Conservation (phyloP, 2,888 invertebrate species). For the Lepidochitona cinerea region DNA sequence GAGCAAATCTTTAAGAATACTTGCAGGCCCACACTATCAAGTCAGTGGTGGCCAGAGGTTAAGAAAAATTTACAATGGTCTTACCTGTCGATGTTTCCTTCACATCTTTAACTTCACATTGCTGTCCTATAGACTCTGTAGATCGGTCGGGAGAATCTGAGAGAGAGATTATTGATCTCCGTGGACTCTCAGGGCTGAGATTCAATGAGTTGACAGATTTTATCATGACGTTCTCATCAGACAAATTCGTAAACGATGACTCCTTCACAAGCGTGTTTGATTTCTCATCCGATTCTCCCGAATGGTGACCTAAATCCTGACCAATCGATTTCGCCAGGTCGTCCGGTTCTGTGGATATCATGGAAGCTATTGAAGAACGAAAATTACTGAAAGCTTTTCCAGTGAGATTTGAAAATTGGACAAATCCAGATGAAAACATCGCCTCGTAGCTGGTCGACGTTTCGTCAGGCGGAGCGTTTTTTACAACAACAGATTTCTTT, state of each 20-base stretch:
- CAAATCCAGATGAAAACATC: background rate
- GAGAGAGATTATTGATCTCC: background rate
- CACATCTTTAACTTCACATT: too few relatives aligned
- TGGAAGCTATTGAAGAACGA: background rate
- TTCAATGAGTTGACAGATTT: background rate
- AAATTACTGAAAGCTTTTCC: background rate
- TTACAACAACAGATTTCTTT: background rate
- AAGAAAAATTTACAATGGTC: too few relatives aligned
- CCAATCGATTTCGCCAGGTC: background rate
- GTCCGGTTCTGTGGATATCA: background rate
- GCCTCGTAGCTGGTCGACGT: background rate
- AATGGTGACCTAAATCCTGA: background rate
- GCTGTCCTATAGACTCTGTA: too few relatives aligned
- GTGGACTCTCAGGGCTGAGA: background rate
- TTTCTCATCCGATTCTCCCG: background rate
- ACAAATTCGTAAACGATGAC: constrained; percentile 14
- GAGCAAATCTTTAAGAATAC: too few relatives aligned
- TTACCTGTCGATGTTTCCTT: too few relatives aligned
- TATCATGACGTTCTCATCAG: background rate
- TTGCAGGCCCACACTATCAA: too few relatives aligned
- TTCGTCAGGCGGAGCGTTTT: background rate
- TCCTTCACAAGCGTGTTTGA: constrained; percentile 11
- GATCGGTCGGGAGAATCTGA: too few relatives aligned
- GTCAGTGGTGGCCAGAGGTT: too few relatives aligned
- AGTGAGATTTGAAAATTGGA: background rate